These are phyloP conservation scores for Montifringilla adamsi DNA, from an alignment of 2,113 vertebrate genomes.

Conservation along the genomic window DNA sequence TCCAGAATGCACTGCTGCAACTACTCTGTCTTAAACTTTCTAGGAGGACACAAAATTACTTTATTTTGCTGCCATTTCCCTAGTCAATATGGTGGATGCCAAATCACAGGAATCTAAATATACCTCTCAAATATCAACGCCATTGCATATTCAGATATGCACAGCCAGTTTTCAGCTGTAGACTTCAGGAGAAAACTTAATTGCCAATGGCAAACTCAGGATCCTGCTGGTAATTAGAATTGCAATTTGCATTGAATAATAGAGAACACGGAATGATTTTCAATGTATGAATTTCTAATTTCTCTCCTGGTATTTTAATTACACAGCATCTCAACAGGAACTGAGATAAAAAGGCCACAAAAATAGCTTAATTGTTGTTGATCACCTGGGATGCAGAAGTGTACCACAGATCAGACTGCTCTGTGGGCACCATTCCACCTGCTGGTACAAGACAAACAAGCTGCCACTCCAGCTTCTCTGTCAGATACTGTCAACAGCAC, in stretches of 20 bases:
- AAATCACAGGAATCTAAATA: background rate
- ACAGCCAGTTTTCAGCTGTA: background rate
- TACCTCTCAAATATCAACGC: background rate
- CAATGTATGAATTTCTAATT: background rate
- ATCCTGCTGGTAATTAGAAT: conserved; percentile 25
- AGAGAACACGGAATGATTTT: background rate
- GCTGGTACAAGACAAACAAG: background rate
- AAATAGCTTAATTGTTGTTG: background rate
- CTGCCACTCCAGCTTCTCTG: background rate
- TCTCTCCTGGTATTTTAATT: conserved; percentile 5
- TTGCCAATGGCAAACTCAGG: background rate
- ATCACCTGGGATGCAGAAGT: background rate
- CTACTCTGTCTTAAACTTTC: background rate
- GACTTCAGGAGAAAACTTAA: conserved; percentile 8
- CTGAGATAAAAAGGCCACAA: background rate
- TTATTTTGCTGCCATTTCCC: background rate
- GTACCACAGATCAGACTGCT: background rate
- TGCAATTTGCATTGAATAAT: conserved; percentile 6
- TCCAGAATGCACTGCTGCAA: background rate
- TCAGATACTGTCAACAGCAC: background rate
- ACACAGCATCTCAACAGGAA: background rate
- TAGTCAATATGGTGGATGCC: background rate
- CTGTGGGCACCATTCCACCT: background rate
- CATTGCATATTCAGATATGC: background rate
- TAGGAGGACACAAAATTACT: background rate